These are phyloP conservation scores for Pyrgus malvae DNA, from an alignment of 2,888 invertebrate species.

Conservation along the genomic window DNA sequence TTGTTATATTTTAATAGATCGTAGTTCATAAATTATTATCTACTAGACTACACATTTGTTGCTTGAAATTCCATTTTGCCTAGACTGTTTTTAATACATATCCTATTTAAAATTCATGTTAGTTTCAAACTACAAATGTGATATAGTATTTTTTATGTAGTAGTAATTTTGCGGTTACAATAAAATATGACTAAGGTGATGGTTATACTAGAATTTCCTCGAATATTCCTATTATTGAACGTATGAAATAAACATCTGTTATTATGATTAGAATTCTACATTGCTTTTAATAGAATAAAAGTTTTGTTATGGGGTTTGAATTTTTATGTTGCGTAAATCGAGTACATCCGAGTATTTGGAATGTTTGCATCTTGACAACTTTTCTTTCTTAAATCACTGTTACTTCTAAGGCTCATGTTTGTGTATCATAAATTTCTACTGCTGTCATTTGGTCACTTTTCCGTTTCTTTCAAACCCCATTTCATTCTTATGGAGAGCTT, in stretches of 20 bases:
- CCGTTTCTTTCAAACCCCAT: constrained; percentile 80
- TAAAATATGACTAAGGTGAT: constrained; percentile 46
- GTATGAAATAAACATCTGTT: constrained; percentile 38
- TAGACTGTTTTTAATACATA: background rate
- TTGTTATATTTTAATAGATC: constrained; percentile 3
- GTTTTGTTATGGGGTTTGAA: constrained; percentile 79
- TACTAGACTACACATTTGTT: constrained; percentile 13
- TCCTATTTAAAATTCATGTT: background rate
- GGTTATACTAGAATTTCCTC: constrained; percentile 42
- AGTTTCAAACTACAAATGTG: constrained; percentile 39
- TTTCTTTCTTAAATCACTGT: constrained; percentile 63
- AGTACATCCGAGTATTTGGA: constrained; percentile 61
- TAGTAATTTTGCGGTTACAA: constrained; percentile 19
- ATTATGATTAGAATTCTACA: constrained; percentile 50
- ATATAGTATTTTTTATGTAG: constrained; percentile 28
- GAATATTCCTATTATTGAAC: constrained; percentile 33
- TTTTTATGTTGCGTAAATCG: constrained; percentile 67
- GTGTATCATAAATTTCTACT: constrained; percentile 63
- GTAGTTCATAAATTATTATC: constrained; percentile 3
- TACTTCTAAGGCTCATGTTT: constrained; percentile 57
- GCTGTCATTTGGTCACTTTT: constrained; percentile 48
- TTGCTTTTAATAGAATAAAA: constrained; percentile 58
- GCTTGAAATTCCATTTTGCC: constrained; percentile 2
- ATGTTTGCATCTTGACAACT: constrained; percentile 82
- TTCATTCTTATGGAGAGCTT: constrained; percentile 77